These are phyloP conservation scores for Epinephelus fuscoguttatus DNA, from an alignment of 2,113 vertebrate species.

Conservation along the genomic window DNA sequence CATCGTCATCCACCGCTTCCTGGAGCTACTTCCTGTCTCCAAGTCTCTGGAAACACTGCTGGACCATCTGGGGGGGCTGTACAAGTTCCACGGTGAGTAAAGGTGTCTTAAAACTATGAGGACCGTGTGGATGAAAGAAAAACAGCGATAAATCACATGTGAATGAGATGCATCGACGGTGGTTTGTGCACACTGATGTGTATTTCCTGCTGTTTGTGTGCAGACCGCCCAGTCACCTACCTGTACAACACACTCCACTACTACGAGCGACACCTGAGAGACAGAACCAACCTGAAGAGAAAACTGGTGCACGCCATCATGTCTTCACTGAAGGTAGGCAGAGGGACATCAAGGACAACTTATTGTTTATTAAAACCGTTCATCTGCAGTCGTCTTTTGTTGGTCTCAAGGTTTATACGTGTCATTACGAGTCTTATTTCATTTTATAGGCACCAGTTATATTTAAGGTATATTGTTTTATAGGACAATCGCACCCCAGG, in stretches of 20 bases:
- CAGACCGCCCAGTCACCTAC: constrained; percentile 98
- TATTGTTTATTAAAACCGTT: neutral
- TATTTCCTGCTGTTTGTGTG: constrained; percentile 14
- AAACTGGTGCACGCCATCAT: constrained; percentile 98
- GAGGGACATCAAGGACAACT: neutral
- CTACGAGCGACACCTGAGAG: constrained; percentile 94
- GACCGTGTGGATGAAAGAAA: neutral
- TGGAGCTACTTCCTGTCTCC: constrained; percentile 97
- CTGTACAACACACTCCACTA: constrained; percentile 99
- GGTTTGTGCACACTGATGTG: neutral
- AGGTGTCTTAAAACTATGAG: neutral
- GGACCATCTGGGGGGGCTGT: constrained; percentile 96
- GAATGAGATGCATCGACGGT: neutral
- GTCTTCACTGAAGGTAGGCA: constrained; percentile 90
- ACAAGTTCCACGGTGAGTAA: constrained; percentile 97
- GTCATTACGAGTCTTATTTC: neutral
- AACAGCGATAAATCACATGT: neutral
- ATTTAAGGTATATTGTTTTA: neutral
- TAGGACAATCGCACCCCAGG: constrained; percentile 94
- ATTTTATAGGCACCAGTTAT: neutral
- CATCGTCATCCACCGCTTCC: constrained; percentile 98
- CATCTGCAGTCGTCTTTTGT: neutral
- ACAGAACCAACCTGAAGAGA: constrained; percentile 94
- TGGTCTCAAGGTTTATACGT: neutral
- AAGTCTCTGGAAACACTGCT: constrained; percentile 97